Evolutionary conservation across 2,113 vertebrate species (phyloP).

Genomic region (Mus musculus): GRCm39 chr5:57570501-57571000

Average conservation of each 20-base stretch:
- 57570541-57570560: background rate
- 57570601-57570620: conserved; percentile 2
- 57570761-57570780: background rate
- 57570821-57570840: background rate
- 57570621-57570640: background rate
- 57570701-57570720: background rate
- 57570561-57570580: background rate
- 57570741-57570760: background rate
- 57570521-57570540: background rate
- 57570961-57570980: too few species aligned
- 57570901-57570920: too few species aligned
- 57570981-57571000: too few species aligned
- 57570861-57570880: background rate
- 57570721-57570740: background rate
- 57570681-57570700: background rate
- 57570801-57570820: background rate
- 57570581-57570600: background rate
- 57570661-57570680: background rate
- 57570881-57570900: too few species aligned
- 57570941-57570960: too few species aligned
- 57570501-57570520: background rate
- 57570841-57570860: background rate
- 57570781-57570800: background rate
- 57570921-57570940: too few species aligned
- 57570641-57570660: background rate